phyloP scores from a whole-genome alignment of 2,113 vertebrate genomes.

The Plectropomus leopardus region DNA sequence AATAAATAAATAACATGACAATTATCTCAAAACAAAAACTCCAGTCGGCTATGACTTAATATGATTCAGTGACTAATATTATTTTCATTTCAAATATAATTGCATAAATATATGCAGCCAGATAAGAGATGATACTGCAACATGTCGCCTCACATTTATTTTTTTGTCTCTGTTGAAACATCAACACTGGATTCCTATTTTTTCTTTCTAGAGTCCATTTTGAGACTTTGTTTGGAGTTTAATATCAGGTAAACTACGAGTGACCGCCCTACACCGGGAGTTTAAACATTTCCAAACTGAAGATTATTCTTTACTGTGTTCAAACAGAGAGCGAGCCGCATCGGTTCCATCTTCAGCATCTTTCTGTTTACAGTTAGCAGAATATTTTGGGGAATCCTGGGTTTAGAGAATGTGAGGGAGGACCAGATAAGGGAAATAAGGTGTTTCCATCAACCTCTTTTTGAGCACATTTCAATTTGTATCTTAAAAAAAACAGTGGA shows the following conservation, averaged over 20 bases:
- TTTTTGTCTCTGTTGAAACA: neutral
- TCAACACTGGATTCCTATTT: neutral
- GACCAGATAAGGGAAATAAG: neutral
- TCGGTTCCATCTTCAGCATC: too few species aligned
- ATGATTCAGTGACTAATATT: neutral
- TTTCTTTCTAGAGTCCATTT: neutral
- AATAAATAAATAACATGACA: conserved; percentile 51
- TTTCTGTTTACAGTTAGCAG: neutral
- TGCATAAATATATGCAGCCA: neutral
- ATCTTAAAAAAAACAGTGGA: too few species aligned
- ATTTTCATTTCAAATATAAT: neutral
- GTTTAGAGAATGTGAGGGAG: neutral
- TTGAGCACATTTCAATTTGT: too few species aligned
- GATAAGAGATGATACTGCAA: neutral
- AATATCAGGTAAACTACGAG: neutral
- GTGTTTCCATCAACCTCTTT: too few species aligned
- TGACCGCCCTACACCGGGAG: neutral
- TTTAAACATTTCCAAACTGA: neutral
- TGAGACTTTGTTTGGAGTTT: neutral
- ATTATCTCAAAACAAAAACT: conserved; percentile 32
- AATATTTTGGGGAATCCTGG: too few species aligned
- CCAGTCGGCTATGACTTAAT: neutral
- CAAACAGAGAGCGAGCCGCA: neutral
- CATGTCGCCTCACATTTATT: neutral
- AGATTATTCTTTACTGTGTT: neutral